Evolutionary conservation across 2,113 vertebrate genomes (phyloP).

Genomic region (Rhipidura dahli): DNA sequence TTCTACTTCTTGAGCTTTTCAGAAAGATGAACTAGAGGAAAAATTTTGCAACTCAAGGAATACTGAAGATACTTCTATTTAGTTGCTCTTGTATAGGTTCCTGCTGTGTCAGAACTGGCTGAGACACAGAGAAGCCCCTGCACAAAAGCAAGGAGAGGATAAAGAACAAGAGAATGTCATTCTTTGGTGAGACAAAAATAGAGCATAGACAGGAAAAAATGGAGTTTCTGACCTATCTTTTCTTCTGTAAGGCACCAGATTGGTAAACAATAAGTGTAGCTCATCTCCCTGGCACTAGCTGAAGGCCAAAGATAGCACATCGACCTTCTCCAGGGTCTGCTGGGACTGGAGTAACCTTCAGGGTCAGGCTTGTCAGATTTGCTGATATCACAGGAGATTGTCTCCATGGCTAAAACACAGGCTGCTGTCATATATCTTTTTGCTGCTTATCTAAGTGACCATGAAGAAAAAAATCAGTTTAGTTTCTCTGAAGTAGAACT

Average conservation of each 20-base stretch:
- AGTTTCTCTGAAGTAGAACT: not conserved
- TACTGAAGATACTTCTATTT: not conserved
- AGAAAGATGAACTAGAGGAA: not conserved
- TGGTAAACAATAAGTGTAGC: conserved; percentile 9
- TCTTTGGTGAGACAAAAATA: not conserved
- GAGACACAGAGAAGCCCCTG: not conserved
- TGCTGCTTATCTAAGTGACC: not conserved
- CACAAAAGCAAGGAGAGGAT: not conserved
- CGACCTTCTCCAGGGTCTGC: not conserved
- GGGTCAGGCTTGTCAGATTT: conserved; percentile 11
- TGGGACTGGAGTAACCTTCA: conserved; percentile 20
- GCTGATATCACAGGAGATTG: conserved; percentile 35
- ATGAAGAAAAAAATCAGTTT: not conserved
- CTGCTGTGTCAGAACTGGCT: not conserved
- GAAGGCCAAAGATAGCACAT: conserved; percentile 28
- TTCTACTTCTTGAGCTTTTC: not conserved
- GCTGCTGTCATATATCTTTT: not conserved
- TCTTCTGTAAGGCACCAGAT: not conserved
- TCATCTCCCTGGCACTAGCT: conserved; percentile 4
- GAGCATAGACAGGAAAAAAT: not conserved
- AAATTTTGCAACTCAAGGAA: not conserved
- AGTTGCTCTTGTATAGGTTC: not conserved
- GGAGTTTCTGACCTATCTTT: conserved; percentile 3
- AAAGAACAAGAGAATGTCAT: not conserved
- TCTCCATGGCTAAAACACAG: conserved; percentile 13